Base-by-base conservation (phyloP, 2,888 invertebrate species). In the Eupeodes luniger region DNA sequence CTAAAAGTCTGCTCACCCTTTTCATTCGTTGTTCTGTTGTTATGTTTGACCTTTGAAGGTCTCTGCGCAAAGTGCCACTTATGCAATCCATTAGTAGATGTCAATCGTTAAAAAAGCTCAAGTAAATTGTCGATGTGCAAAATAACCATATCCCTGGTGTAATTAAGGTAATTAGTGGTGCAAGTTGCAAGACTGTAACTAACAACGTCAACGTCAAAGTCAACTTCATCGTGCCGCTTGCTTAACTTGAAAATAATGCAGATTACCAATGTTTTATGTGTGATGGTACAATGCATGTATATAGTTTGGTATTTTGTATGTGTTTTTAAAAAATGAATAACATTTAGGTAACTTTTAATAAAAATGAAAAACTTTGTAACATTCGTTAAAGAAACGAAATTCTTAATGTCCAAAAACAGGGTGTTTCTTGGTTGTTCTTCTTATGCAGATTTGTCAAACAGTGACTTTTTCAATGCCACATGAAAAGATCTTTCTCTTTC, bases 41-140 rank as follows among this genome's bases (percentile, higher is more conserved):
- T 4, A 5, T 72, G 7, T 69, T 55, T 77, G 74, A 81, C 87
- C 83, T 84, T 84, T 74, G 51, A 80, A 80, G 72, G 87, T 77
- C 83, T 77, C 44, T 66, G 70, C 70, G 55, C 5, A n/a, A 40
- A 61, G 64, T 53, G 27, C 57, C 72, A 59, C 59, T 72, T 72
- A 57, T 36, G 59, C 66, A 49, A 49, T 51, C 75, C 72, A 34
- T 72, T 72, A 49, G 55, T 59, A 47, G 59, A 72, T 67, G 80
- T 67, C 59, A 49, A 69, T 77, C 70, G 49, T 49, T 55, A 16
- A 27, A 55, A 83, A 85, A 81, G 81, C 55, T 51, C 80, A 83
- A 77, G 70, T 44, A 16, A 70, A 74, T 76, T 77, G 40, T 74
- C 83, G 14, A 87, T 59, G 55, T 80, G 69, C 62, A 40, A 57